phyloP scores from a whole-genome alignment of 2,888 invertebrate genomes.

The Molanna angustata region DNA sequence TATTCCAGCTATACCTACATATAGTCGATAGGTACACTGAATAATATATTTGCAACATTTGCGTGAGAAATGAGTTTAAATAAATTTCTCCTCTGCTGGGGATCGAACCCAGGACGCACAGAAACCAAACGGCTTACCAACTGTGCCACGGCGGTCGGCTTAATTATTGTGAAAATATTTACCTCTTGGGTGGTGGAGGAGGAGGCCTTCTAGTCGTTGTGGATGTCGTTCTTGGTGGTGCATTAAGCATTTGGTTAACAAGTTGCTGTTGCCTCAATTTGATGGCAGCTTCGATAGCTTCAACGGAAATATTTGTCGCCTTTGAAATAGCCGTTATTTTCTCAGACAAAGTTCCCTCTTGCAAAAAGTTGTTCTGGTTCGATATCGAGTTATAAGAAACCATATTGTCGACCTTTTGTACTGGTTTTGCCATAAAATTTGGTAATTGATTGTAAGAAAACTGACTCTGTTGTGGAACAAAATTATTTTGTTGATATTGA shows the following conservation, averaged over 20 bases:
- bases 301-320: slow-evolving; percentile 75
- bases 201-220: slow-evolving; percentile 46
- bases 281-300: slow-evolving; percentile 74
- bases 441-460: slow-evolving; percentile 26
- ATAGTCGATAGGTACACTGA: no score
- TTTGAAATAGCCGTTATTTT: slow-evolving; percentile 58
- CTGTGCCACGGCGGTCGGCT: no score
- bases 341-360: slow-evolving; percentile 39
- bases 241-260: slow-evolving; percentile 56
- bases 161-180: no score
- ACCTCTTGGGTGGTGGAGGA: slow-evolving; percentile 42
- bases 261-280: slow-evolving; percentile 68
- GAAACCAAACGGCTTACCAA: no score
- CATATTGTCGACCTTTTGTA: slow-evolving; percentile 49
- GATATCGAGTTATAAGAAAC: slow-evolving; percentile 24
- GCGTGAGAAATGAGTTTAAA: no score
- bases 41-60: no score
- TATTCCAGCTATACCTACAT: no score
- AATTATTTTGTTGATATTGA: slow-evolving; percentile 6
- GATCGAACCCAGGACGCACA: no score
- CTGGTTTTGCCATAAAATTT: slow-evolving; percentile 40
- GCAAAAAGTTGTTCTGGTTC: slow-evolving; percentile 33
- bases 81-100: no score
- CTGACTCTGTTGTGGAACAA: slow-evolving; percentile 40
- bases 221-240: slow-evolving; percentile 49